Evolutionary conservation across 1,140 invertebrate genomes (phyloP).

Genomic region (Asobara japonica): DNA sequence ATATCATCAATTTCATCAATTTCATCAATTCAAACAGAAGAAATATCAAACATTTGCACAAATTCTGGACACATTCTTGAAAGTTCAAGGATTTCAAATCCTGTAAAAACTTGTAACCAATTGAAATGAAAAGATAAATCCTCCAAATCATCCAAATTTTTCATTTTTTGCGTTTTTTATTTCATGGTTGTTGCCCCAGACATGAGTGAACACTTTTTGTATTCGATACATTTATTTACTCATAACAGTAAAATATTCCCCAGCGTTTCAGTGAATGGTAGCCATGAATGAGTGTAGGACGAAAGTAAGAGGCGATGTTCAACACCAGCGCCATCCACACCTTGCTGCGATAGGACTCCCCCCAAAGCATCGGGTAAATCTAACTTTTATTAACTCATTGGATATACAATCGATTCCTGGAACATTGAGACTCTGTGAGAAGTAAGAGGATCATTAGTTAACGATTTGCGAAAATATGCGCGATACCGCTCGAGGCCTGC

Average conservation of each 20-base stretch:
- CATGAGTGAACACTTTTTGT: too few species aligned
- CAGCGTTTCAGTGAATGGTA: constrained; percentile 28
- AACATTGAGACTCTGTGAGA: not conserved
- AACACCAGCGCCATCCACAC: not conserved
- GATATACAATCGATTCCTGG: constrained; percentile 22
- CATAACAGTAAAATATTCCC: too few species aligned
- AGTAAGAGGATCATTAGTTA: constrained; percentile 32
- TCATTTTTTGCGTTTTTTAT: constrained; percentile 33
- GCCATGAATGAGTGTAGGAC: constrained; percentile 31
- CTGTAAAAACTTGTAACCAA: too few species aligned
- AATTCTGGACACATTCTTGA: too few species aligned
- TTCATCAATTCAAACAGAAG: too few species aligned
- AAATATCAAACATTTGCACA: too few species aligned
- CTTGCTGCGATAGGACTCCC: not conserved
- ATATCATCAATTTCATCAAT: too few species aligned
- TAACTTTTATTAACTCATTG: not conserved
- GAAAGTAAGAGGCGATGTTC: constrained; percentile 52
- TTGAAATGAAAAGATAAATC: too few species aligned
- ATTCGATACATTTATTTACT: too few species aligned
- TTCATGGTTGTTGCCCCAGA: too few species aligned
- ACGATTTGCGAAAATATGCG: constrained; percentile 30
- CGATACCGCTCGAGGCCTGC: constrained; percentile 8
- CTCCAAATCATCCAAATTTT: too few species aligned
- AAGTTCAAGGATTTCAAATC: too few species aligned
- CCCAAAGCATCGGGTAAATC: not conserved